These are phyloP conservation scores for Trileptium ribeirensis DNA, from an alignment of 2,888 invertebrate genomes.

Conservation along the genomic window DNA sequence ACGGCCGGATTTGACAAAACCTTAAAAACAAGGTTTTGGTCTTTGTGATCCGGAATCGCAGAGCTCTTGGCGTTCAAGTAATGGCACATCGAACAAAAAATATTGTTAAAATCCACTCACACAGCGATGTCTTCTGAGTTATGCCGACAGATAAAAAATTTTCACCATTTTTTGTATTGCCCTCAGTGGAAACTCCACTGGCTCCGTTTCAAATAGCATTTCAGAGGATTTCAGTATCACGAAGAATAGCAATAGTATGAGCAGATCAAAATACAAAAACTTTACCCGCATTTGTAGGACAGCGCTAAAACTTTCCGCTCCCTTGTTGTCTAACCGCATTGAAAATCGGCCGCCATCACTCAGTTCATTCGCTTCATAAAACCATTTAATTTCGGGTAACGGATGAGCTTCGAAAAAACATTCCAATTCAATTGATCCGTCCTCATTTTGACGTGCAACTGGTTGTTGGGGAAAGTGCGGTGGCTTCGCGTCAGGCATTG, in stretches of 20 bases:
- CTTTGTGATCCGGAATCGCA: too few species aligned
- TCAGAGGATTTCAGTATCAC: too few species aligned
- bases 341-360: constrained; percentile 42
- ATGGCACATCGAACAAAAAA: too few species aligned
- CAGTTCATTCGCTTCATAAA: constrained; percentile 45
- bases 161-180: too few species aligned
- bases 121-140: too few species aligned
- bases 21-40: too few species aligned
- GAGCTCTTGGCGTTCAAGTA: too few species aligned
- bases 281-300: constrained; percentile 49
- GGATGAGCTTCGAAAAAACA: constrained; percentile 50
- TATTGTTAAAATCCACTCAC: too few species aligned
- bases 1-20: too few species aligned
- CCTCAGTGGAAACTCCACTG: too few species aligned
- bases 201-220: too few species aligned
- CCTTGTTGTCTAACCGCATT: constrained; percentile 45
- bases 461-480: constrained; percentile 52
- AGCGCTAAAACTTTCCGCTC: constrained; percentile 47
- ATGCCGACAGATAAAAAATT: too few species aligned
- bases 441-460: constrained; percentile 51
- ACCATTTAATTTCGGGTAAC: constrained; percentile 50
- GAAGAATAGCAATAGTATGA: constrained; percentile 11
- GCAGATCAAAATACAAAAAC: neutral
- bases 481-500: constrained; percentile 49
- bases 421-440: constrained; percentile 49